Percentiles rank a stretch among this genome's conserved stretches.
phyloP scores from a whole-genome alignment of 2,113 vertebrate genomes.

The Thermophis baileyi region DNA sequence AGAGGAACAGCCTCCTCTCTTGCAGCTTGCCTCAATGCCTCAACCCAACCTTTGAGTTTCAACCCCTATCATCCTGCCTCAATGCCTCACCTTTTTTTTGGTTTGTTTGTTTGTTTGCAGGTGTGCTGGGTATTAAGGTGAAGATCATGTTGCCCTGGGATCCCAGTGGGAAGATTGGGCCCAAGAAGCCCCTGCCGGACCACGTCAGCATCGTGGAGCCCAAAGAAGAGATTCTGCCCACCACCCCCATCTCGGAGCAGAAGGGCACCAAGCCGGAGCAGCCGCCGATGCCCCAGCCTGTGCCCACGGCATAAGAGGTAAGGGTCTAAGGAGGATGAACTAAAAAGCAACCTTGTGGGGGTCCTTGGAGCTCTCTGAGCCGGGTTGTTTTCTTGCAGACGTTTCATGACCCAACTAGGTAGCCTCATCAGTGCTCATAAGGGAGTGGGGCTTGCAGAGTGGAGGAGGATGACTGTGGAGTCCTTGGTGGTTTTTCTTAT shows the following conservation, averaged over 20 bases:
- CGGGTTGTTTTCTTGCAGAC: neutral
- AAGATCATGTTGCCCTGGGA: constrained; percentile 99
- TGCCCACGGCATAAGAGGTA: constrained; percentile 88
- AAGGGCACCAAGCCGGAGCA: constrained; percentile 95
- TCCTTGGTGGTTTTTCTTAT: too few relatives aligned
- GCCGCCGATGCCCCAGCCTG: constrained; percentile 90
- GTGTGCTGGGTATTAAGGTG: constrained; percentile 97
- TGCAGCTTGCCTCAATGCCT: too few relatives aligned
- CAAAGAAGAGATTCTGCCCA: constrained; percentile 93
- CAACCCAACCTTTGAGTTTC: too few relatives aligned
- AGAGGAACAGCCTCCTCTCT: too few relatives aligned
- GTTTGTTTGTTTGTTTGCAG: constrained; percentile 51
- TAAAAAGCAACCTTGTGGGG: neutral
- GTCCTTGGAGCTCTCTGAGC: neutral
- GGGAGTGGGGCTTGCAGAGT: too few relatives aligned
- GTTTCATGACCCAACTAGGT: too few relatives aligned
- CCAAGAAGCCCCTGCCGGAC: constrained; percentile 98
- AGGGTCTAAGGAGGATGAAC: neutral
- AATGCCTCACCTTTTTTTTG: neutral
- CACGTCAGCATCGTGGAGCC: constrained; percentile 98
- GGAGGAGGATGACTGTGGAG: too few relatives aligned
- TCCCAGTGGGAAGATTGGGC: constrained; percentile 95
- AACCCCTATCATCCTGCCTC: neutral
- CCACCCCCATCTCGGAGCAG: constrained; percentile 96
- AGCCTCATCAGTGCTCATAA: too few relatives aligned